A percentile compares a stretch with the other conserved stretches of the same genome.
phyloP scores from a whole-genome alignment of 2,888 invertebrate genomes.

The Erannis defoliaria region DNA sequence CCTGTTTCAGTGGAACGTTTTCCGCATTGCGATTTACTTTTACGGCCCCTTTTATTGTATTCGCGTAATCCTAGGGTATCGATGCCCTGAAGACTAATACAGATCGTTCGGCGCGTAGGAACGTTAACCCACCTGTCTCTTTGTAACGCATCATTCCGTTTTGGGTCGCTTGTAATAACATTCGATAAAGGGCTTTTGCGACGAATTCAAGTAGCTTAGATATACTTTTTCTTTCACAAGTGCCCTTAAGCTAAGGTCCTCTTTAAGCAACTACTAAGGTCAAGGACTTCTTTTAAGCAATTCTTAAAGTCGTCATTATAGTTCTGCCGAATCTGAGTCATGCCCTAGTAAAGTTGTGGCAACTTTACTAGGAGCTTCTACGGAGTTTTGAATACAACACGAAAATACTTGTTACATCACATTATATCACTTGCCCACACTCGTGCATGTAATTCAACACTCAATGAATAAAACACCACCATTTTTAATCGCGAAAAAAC shows the following conservation, averaged over 20 bases:
- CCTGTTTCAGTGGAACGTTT: conserved; percentile 52
- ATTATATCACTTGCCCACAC: too few relatives aligned
- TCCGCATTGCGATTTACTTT: conserved; percentile 53
- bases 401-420: too few relatives aligned
- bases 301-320: conserved; percentile 13
- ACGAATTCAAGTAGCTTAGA: conserved; percentile 47
- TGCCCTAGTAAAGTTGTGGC: too few relatives aligned
- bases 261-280: conserved; percentile 24
- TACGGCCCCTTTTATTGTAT: conserved; percentile 51
- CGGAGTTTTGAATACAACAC: too few relatives aligned
- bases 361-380: too few relatives aligned
- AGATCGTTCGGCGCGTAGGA: conserved; percentile 21
- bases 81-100: conserved; percentile 31
- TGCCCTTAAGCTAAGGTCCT: conserved; percentile 39
- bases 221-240: conserved; percentile 45
- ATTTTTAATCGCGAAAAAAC: too few relatives aligned
- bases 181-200: conserved; percentile 47
- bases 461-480: too few relatives aligned
- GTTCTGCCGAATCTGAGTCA: neutral
- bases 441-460: too few relatives aligned
- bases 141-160: conserved; percentile 52
- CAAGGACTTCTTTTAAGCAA: conserved; percentile 24
- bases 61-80: conserved; percentile 43
- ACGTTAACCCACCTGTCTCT: conserved; percentile 40
- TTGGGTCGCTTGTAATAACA: conserved; percentile 50